These are phyloP conservation scores for Hymenopus coronatus DNA, from an alignment of 2,888 invertebrate species.

Conservation along the genomic window DNA sequence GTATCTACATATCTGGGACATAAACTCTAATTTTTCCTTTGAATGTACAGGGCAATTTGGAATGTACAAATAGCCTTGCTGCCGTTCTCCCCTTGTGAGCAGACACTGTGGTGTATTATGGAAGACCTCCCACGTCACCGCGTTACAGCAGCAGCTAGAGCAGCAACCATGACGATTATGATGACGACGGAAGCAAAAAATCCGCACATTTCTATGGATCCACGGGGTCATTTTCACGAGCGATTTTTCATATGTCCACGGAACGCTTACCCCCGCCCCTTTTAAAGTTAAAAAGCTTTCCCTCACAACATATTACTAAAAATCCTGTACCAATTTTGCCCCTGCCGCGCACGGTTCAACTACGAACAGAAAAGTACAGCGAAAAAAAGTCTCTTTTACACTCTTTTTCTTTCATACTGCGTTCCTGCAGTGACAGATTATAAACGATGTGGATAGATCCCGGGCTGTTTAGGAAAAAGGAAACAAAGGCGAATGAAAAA, in stretches of 20 bases:
- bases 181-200: neutral
- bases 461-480: neutral
- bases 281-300: neutral
- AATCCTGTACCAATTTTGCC: neutral
- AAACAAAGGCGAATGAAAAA: neutral
- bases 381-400: neutral
- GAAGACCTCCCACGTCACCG: neutral
- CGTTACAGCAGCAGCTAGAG: neutral
- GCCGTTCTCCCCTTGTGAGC: neutral
- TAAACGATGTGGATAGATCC: neutral
- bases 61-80: conserved; percentile 3
- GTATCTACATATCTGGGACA: neutral
- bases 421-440: no score
- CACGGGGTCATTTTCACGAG: conserved; percentile 26
- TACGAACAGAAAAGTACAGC: neutral
- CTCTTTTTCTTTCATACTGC: neutral
- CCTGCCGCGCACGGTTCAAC: neutral
- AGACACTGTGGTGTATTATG: neutral
- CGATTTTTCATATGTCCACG: conserved; percentile 23
- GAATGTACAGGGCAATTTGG: conserved; percentile 1
- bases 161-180: conserved; percentile 6
- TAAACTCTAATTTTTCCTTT: neutral
- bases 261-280: neutral
- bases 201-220: conserved; percentile 20
- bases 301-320: neutral